These are phyloP conservation scores for Tetraodon nigroviridis DNA, from an alignment of 2,113 vertebrate genomes.

Conservation along the genomic window DNA sequence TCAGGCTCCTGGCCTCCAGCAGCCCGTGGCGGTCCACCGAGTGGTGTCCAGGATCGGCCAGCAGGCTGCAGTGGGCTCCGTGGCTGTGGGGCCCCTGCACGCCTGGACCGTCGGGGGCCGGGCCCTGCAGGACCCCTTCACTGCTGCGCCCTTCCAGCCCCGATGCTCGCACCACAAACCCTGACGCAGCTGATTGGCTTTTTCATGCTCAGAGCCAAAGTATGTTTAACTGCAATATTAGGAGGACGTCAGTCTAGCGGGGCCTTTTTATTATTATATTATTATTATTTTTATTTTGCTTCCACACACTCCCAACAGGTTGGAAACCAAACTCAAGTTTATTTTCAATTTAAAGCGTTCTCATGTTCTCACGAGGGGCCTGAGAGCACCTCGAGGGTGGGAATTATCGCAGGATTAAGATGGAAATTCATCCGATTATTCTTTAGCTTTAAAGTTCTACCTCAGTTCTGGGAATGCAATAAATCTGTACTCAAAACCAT, in stretches of 20 bases:
- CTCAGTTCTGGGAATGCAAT: slow-evolving; percentile 34
- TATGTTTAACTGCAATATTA: slow-evolving; percentile 23
- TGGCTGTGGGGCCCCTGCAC: slow-evolving; percentile 79
- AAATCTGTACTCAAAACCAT: slow-evolving; percentile 12
- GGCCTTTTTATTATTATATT: no score
- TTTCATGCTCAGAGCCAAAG: not conserved
- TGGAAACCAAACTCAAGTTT: no score
- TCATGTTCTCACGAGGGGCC: no score
- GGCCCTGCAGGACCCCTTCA: slow-evolving; percentile 77
- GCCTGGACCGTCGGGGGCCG: slow-evolving; percentile 84
- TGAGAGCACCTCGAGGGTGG: not conserved
- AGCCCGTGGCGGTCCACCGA: slow-evolving; percentile 88
- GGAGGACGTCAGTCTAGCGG: not conserved
- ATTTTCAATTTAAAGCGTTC: no score
- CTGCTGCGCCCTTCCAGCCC: slow-evolving; percentile 83
- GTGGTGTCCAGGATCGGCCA: slow-evolving; percentile 85
- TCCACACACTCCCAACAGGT: no score
- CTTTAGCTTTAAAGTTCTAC: slow-evolving; percentile 44
- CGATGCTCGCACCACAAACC: slow-evolving; percentile 74
- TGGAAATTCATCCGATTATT: not conserved
- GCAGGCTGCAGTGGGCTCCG: slow-evolving; percentile 82
- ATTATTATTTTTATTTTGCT: no score
- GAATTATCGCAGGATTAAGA: slow-evolving; percentile 24
- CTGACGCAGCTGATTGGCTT: slow-evolving; percentile 19
- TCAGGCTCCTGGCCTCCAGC: slow-evolving; percentile 57